Conservation (phyloP, 2,113 vertebrate species). For the Chroicocephalus ridibundus region DNA sequence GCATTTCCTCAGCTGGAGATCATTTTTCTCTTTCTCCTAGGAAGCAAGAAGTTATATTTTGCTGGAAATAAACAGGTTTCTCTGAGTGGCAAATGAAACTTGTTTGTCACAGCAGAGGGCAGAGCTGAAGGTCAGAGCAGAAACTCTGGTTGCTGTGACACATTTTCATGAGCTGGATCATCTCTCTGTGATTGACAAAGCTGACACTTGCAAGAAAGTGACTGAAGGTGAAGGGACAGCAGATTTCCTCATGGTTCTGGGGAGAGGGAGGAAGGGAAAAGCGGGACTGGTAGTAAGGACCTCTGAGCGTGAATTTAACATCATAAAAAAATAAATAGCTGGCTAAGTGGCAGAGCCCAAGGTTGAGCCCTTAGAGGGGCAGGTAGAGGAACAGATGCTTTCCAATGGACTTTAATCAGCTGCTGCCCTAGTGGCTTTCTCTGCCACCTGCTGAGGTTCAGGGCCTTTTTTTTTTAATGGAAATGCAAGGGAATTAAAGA, state of each 20-base stretch:
- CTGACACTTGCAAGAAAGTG: conserved; percentile 57
- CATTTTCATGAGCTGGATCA: conserved; percentile 68
- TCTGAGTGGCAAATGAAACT: conserved; percentile 66
- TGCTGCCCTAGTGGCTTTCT: not conserved
- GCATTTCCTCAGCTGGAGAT: not conserved
- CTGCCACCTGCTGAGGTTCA: conserved; percentile 20
- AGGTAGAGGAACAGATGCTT: not conserved
- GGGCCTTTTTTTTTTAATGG: not conserved
- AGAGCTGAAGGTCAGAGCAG: conserved; percentile 66
- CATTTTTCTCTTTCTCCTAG: not conserved
- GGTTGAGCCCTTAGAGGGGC: not conserved
- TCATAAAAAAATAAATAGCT: conserved; percentile 26
- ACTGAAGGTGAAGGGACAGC: conserved; percentile 56
- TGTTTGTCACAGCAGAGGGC: conserved; percentile 70
- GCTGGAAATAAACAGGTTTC: conserved; percentile 51
- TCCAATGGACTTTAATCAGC: not conserved
- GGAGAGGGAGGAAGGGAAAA: not conserved
- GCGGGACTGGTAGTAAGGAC: not conserved
- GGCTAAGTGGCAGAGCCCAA: not conserved
- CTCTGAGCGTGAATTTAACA: not conserved
- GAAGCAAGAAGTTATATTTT: conserved; percentile 40
- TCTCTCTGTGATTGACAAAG: conserved; percentile 68
- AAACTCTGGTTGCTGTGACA: conserved; percentile 52
- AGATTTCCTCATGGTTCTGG: conserved; percentile 25
- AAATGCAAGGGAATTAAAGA: not conserved